Base-by-base conservation (phyloP, 2,888 invertebrate genomes). In the Caenorhabditis afra region DNA sequence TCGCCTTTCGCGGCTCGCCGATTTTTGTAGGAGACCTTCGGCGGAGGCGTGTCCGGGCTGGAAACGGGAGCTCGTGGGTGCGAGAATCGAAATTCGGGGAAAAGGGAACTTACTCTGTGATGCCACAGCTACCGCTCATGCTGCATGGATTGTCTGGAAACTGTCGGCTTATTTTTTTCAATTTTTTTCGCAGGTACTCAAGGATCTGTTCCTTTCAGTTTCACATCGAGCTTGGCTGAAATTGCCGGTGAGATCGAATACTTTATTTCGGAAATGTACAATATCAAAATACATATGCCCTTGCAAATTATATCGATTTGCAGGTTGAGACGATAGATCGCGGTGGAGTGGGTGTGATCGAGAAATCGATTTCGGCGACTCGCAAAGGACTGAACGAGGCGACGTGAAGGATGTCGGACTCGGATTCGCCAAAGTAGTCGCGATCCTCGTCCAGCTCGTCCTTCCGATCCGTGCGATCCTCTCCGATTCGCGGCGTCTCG, bases 101-200 rank as follows among this genome's bases (percentile, higher is more conserved):
- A 37, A 16, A 41, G 10, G 52, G 41, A 41, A 65, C 78, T 78
- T 49, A 85, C 85, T 81, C 81, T 37, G 66, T 76, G 47, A 85
- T 83, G 12, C 85, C 85, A 71, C 85, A 85, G 64, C 85, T 82
- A 68, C 84, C 83, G 64, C 81, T 82, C 82, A 83, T 83, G 8
- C 37, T 62, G 22, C 65, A 66, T 66, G 39, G 44, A 16, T 37
- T 35, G 29, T 22, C 45, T 35, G 22, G 29, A 53, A 39, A 37
- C 16, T 41, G 22, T 29, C 3, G 35, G 55, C 12, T 50, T 16
- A 14, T 41, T 14, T 14, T 14, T 41, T 41, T 14, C 14, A 41
- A 41, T 41, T 41, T 41, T 41, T 41, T 29, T 29, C 29, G 7
- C 29, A 29, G 29, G 37, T 18, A 23, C 12, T 57, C 39, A 39